Percentiles rank a stretch among this genome's conserved stretches.
Evolutionary conservation across 1,140 invertebrate species (phyloP).

Genomic region (Drosophila santomea): DNA sequence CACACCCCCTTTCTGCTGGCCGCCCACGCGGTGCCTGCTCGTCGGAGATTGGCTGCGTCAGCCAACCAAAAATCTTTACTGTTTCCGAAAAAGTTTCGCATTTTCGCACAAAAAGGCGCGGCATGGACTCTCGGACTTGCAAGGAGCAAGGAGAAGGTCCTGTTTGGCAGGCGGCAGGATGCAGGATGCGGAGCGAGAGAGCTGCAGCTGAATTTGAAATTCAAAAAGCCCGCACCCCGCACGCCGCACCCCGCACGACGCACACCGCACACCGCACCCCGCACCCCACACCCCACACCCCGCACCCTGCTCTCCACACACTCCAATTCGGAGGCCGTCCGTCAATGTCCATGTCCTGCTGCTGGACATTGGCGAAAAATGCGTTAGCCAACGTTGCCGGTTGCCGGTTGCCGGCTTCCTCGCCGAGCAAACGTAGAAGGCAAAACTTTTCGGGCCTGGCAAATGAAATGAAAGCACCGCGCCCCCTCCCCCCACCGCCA

Average conservation of each 20-base stretch:
- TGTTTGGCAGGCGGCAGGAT: constrained; percentile 11
- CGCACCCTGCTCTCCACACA: constrained; percentile 24
- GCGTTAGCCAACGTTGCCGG: constrained; percentile 68
- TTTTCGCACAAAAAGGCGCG: constrained; percentile 82
- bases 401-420: constrained; percentile 31
- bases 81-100: constrained; percentile 82
- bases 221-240: constrained; percentile 71
- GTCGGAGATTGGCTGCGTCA: constrained; percentile 80
- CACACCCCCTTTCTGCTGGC: neutral
- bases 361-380: constrained; percentile 80
- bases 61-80: constrained; percentile 83
- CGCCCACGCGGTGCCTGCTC: constrained; percentile 61
- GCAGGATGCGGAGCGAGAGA: constrained; percentile 28
- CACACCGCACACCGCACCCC: no score
- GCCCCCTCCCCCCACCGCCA: constrained; percentile 7
- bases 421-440: constrained; percentile 67
- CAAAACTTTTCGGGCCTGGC: constrained; percentile 73
- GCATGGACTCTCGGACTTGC: constrained; percentile 35
- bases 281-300: no score
- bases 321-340: constrained; percentile 19
- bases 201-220: constrained; percentile 78
- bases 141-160: constrained; percentile 13
- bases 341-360: constrained; percentile 77
- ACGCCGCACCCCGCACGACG: neutral
- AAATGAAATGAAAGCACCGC: constrained; percentile 81